phyloP scores from a whole-genome alignment of 2,888 invertebrate genomes.

The Perizoma flavofasciatum region DNA sequence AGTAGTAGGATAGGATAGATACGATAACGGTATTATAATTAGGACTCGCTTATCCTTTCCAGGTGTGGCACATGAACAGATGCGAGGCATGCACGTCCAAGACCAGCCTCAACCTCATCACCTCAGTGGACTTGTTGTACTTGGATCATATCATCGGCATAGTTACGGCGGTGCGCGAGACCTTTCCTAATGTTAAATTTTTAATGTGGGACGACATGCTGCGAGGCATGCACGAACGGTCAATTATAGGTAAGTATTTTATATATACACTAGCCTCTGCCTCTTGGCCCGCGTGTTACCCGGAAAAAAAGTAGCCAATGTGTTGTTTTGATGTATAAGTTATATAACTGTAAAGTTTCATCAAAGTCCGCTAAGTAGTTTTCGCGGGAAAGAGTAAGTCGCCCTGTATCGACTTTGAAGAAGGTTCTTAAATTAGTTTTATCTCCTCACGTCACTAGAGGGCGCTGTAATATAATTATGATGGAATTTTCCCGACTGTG shows the following conservation, averaged over 20 bases:
- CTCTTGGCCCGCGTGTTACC: too few relatives aligned
- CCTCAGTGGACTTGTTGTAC: slow-evolving; percentile 84
- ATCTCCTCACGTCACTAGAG: too few relatives aligned
- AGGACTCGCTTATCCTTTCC: slow-evolving; percentile 13
- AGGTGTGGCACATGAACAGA: slow-evolving; percentile 89
- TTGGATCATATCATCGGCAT: slow-evolving; percentile 87
- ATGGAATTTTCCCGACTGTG: too few relatives aligned
- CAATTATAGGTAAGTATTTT: slow-evolving; percentile 81
- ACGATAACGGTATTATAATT: slow-evolving; percentile 2
- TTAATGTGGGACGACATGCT: slow-evolving; percentile 97
- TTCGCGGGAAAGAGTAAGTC: background rate
- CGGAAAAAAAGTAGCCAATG: too few relatives aligned
- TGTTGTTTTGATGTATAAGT: too few relatives aligned
- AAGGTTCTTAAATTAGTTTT: too few relatives aligned
- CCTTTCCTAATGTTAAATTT: slow-evolving; percentile 85
- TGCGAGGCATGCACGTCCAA: slow-evolving; percentile 84
- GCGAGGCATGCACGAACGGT: slow-evolving; percentile 80
- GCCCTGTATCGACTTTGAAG: too few relatives aligned
- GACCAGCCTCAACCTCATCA: slow-evolving; percentile 64
- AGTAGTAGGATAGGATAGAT: too few relatives aligned
- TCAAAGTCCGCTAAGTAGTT: too few relatives aligned
- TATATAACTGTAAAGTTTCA: too few relatives aligned
- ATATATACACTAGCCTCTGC: too few relatives aligned
- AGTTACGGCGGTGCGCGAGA: slow-evolving; percentile 84
- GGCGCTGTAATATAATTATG: too few relatives aligned